Percentiles rank a stretch among this genome's conserved stretches.
phyloP scores from a whole-genome alignment of 2,797 vertebrate species.

The Hippopotamyrus pictus region DNA sequence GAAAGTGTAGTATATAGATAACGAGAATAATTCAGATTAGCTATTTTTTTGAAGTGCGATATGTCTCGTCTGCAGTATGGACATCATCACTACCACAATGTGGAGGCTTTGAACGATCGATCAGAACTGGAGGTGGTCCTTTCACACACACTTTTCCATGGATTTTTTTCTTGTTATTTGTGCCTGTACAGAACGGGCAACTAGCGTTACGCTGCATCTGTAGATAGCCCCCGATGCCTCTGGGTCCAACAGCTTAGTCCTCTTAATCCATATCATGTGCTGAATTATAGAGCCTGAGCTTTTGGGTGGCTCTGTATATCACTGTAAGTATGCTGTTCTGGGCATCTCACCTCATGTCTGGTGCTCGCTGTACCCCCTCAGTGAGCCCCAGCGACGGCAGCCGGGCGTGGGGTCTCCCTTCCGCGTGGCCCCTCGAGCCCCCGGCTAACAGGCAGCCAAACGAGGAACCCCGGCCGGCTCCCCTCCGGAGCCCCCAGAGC shows the following conservation, averaged over 20 bases:
- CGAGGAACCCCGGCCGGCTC: slow-evolving; percentile 63
- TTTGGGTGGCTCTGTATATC: background rate
- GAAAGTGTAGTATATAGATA: background rate
- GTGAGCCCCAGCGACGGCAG: slow-evolving; percentile 75
- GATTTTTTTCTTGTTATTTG: background rate
- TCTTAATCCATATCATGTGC: background rate
- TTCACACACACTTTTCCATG: background rate
- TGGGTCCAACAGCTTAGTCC: background rate
- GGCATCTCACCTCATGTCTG: background rate
- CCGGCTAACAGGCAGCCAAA: slow-evolving; percentile 64
- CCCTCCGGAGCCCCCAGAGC: slow-evolving; percentile 73
- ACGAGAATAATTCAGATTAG: background rate
- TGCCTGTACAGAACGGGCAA: background rate
- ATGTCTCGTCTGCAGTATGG: background rate
- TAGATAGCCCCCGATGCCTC: background rate
- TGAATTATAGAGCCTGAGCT: background rate
- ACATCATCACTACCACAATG: background rate
- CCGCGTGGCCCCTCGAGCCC: slow-evolving; percentile 54
- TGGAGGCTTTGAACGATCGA: background rate
- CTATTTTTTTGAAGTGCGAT: background rate
- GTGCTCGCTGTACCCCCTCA: slow-evolving; percentile 35
- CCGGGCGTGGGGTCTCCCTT: slow-evolving; percentile 61
- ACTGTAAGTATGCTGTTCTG: background rate
- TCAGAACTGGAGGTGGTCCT: background rate
- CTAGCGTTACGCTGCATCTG: background rate